Evolutionary conservation across 2,797 vertebrate species (phyloP), one percentile per base, ranked within the genome.

Genomic region (Sebastes itinus): DNA sequence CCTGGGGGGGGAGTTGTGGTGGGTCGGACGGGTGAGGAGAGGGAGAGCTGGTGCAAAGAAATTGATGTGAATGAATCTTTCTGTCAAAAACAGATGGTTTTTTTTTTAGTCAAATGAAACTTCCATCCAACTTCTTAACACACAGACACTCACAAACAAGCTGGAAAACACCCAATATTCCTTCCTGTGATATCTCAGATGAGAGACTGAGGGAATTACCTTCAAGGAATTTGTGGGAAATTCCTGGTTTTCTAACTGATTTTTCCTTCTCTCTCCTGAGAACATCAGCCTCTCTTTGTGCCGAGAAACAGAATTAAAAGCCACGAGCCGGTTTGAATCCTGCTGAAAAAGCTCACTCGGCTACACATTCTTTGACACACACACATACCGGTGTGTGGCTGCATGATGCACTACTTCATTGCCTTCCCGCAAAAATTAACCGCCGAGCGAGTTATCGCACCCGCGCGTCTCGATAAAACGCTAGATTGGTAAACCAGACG

Each of bases 401-500:
- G 75, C 63, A 38, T 73, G 66, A 78, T 69, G 33, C 63, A 74
- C 73, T 23, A 67, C 69, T 68, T 75, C 33, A 60, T 55, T 56
- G 54, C 74, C 52, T 68, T 84, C 72, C 33, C 65, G 35, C 77
- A 54, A 64, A 56, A 22, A 63, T 25, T 1, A 77, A 78, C 42
- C 16, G 42, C 1, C 5, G 3, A 61, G 27, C 23, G 75, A 52
- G 38, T 66, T 14, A n/a, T 72, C 23, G 16, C 60, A 72, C 75
- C 71, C 14, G 22, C 55, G 9, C 14, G 25, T 76, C 20, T 85
- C 32, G 76, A 89, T 96, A 95, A 93, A 95, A 88, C 84, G 95
- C 93, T 96, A 94, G 93, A 95, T 94, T 72, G 77, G 74, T 96
- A 67, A 94, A 95, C 94, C 96, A 97, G 20, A 72, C 14, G 27